phyloP scores from a whole-genome alignment of 2,888 invertebrate genomes.

The Zaprionus lineosus region DNA sequence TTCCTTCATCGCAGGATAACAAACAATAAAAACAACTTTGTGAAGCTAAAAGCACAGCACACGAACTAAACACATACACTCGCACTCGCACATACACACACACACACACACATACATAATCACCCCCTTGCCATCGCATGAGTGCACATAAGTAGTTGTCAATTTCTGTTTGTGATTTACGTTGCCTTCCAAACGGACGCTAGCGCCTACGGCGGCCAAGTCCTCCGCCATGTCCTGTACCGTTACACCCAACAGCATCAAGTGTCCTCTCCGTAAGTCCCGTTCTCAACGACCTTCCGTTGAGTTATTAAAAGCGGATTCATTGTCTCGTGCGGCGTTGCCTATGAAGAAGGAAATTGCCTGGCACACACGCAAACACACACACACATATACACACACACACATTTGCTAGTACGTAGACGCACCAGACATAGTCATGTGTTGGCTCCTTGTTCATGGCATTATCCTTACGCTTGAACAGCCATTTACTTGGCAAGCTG shows the following conservation, averaged over 20 bases:
- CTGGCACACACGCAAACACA: conserved; percentile 8
- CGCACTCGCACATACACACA: background rate
- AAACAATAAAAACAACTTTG: conserved; percentile 15
- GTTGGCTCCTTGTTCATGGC: conserved; percentile 28
- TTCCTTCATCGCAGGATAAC: conserved; percentile 10
- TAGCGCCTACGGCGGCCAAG: conserved; percentile 54
- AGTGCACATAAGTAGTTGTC: conserved; percentile 61
- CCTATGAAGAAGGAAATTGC: background rate
- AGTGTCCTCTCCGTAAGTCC: background rate
- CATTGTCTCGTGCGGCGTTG: conserved; percentile 36
- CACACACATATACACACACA: background rate
- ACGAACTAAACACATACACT: conserved; percentile 3
- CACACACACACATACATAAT: conserved; percentile 9
- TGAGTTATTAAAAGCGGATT: conserved; percentile 61
- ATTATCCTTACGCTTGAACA: conserved; percentile 59
- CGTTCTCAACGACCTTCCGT: conserved; percentile 4
- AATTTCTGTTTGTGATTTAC: conserved; percentile 63
- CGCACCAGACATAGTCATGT: conserved; percentile 5
- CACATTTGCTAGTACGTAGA: background rate
- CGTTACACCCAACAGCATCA: background rate
- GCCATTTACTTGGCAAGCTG: conserved; percentile 36
- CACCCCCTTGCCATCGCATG: conserved; percentile 22
- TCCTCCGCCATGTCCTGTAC: conserved; percentile 41
- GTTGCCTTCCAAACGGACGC: conserved; percentile 23
- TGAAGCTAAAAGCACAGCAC: conserved; percentile 21